Evolutionary conservation across 1,140 invertebrate genomes (phyloP).

Genomic region (Nasonia longicornis): DNA sequence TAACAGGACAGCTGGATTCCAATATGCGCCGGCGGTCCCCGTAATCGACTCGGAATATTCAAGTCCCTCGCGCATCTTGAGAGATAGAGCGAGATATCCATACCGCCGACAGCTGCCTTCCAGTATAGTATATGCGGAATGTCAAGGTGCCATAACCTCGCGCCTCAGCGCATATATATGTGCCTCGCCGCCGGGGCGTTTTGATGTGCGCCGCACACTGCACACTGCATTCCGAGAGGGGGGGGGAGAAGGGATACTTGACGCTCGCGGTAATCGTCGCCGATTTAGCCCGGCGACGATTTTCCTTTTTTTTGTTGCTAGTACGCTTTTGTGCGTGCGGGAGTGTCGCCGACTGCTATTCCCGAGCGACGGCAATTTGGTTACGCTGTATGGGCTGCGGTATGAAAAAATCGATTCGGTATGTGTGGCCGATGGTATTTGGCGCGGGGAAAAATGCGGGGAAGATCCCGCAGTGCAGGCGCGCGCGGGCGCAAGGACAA

Average conservation of each 20-base stretch:
- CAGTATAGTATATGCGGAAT: conserved; percentile 39
- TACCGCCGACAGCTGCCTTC: background rate
- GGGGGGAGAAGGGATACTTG: background rate
- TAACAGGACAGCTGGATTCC: conserved; percentile 55
- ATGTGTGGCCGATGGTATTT: background rate
- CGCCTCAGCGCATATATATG: background rate
- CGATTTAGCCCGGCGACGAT: background rate
- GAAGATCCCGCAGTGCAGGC: no score
- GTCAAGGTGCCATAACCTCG: conserved; percentile 39
- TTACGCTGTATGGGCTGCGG: background rate
- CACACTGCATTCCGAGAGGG: background rate
- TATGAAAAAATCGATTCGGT: background rate
- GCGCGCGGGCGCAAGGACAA: no score
- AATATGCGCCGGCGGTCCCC: conserved; percentile 51
- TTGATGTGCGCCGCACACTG: background rate
- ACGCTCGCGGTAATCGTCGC: background rate
- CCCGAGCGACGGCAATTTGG: background rate
- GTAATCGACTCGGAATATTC: conserved; percentile 56
- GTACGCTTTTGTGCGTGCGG: background rate
- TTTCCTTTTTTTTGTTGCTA: background rate
- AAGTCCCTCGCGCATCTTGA: conserved; percentile 30
- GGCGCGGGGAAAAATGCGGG: background rate
- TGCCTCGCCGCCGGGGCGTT: background rate
- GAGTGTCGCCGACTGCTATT: background rate
- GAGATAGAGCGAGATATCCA: conserved; percentile 14